Base-by-base conservation (phyloP, 2,797 vertebrate genomes). In the Alca torda region DNA sequence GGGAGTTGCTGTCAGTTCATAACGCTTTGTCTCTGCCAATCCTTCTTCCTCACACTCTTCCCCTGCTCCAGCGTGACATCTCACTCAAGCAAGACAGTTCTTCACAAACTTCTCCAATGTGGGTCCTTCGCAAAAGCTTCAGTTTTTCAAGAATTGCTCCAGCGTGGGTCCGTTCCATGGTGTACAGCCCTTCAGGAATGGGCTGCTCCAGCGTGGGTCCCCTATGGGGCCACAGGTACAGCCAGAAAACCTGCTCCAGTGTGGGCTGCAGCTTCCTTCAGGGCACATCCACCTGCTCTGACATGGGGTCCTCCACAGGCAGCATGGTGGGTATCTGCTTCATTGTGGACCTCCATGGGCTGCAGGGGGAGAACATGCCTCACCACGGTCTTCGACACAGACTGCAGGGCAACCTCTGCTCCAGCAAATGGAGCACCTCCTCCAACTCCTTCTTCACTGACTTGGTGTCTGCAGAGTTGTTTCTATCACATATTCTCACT, bases 211-310 rank as follows among this genome's bases (percentile, higher is more conserved):
- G 28, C 16, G 15, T 7, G 4, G 9, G 14, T 61, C 33, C 19
- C 16, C 35, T 37, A 33, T 39, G 33, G 9, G 25, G 4, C 14
- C 24, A 69, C 28, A 63, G 33, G 26, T 75, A 13, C 16, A 67
- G 10, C 16, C 21, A 64, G 43, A 67, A 79, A 83, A 76, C 17
- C 8, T 59, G 6, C 7, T 79, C n/a, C 9, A 3, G 46, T 48
- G 46, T 59, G 31, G 43, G 11, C 20, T 57, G 7, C 39, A 75
- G 9, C 14, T 75, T 88, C 16, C 10, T 50, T 45, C 43, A 67
- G 43, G 21, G 16, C 6, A 59, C 9, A 59, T 54, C 4, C 7
- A 19, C 2, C 10, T 81, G 4, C 5, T 56, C 15, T 4, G 1
- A 19, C 8, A 3, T 21, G 37, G 11, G 3, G 19, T 43, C 23